phyloP scores from a whole-genome alignment of 1,140 invertebrate species.

The Halictus rubicundus region DNA sequence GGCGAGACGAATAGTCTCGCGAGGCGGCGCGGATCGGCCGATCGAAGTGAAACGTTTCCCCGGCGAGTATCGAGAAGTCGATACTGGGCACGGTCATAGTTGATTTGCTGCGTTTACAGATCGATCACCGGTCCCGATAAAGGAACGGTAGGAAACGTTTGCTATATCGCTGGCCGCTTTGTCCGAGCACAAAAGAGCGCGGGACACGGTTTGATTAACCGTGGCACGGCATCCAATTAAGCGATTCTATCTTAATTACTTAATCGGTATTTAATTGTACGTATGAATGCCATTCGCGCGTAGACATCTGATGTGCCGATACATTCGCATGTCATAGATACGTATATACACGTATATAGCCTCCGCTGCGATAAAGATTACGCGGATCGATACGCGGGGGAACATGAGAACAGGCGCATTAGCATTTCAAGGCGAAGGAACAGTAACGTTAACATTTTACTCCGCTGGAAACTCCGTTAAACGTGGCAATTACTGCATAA shows the following conservation, averaged over 20 bases:
- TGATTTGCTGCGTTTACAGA: slow-evolving; percentile 30
- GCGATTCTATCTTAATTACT: slow-evolving; percentile 63
- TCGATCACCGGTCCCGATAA: slow-evolving; percentile 30
- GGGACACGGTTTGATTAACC: slow-evolving; percentile 56
- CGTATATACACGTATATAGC: no score
- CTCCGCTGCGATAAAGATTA: slow-evolving; percentile 58
- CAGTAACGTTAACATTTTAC: slow-evolving; percentile 56
- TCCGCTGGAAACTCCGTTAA: slow-evolving; percentile 32
- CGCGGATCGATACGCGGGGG: slow-evolving; percentile 46
- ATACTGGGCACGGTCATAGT: slow-evolving; percentile 11
- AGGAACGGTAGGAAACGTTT: slow-evolving; percentile 33
- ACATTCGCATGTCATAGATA: slow-evolving; percentile 16
- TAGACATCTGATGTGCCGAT: slow-evolving; percentile 50
- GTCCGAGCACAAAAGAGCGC: slow-evolving; percentile 36
- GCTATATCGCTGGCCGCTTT: slow-evolving; percentile 24
- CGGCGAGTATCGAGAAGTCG: no score
- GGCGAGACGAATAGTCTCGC: no score
- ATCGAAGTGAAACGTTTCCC: background rate
- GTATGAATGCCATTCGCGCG: slow-evolving; percentile 49
- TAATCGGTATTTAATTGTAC: slow-evolving; percentile 61
- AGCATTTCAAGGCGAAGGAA: slow-evolving; percentile 60
- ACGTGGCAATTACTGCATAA: slow-evolving; percentile 56
- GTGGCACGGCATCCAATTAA: slow-evolving; percentile 53
- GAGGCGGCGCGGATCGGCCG: no score
- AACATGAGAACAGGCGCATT: slow-evolving; percentile 58